Evolutionary conservation across 2,888 invertebrate species (phyloP), one percentile per base, ranked within the genome.

Genomic region (Stegana nigrithorax): DNA sequence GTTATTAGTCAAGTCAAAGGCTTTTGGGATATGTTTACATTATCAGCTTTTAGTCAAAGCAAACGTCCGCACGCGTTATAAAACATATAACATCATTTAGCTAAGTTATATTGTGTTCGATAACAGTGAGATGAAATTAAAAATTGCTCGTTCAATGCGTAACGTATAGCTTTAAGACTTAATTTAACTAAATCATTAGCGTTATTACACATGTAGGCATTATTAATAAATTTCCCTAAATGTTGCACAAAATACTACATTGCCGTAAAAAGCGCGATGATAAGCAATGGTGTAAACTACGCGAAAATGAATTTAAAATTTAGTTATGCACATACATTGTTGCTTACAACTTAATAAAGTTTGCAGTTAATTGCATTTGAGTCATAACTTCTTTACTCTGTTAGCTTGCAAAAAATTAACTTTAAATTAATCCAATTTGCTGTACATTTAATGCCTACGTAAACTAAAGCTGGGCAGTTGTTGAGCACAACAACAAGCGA

Each of bases 401-500:
- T n/a, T 36, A 36, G 36, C n/a, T 36, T n/a, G 36, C 36, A 36
- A 10, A 36, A 36, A 36, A n/a, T 36, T 36, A 36, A 36, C 36
- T n/a, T 19, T 32, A 59, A 59, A 47, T 29, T 50, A 32, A 60
- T 14, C 5, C 17, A 12, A n/a, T 53, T 14, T 19, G 17, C 17
- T 2, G 17, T 45, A 14, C 3, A 5, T 65, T 67, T 77, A 84
- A 62, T 78, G 70, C 66, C 75, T 80, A 21, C 81, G 74, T 68
- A 73, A 78, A 39, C 73, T 79, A 66, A 84, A 81, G 7, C 76
- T 80, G 32, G 92, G 92, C 71, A 92, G 83, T 71, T 88, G 87
- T 65, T 89, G 87, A 65, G 90, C 90, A 87, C 91, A 90, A 80
- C 91, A 89, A 85, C 94, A 93, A 60, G 95, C 92, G 65, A 94